These are phyloP conservation scores for Tenebrosternarchus preto DNA, from an alignment of 2,113 vertebrate species.

Conservation along the genomic window DNA sequence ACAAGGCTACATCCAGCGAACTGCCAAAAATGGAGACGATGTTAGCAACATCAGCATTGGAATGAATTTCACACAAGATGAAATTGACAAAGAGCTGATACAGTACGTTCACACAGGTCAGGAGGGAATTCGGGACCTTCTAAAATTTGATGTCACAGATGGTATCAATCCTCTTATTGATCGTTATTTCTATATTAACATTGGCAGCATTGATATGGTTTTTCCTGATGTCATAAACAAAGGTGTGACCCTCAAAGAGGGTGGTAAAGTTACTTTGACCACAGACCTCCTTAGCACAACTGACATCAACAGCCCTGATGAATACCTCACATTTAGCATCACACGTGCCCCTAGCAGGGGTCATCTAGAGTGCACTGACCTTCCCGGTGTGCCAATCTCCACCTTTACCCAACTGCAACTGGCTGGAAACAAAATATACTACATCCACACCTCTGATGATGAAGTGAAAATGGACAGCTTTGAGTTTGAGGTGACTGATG, in stretches of 20 bases:
- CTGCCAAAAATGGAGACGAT: conserved; percentile 71
- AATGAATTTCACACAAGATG: conserved; percentile 93
- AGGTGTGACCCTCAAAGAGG: conserved; percentile 93
- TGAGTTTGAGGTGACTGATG: conserved; percentile 95
- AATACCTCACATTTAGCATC: conserved; percentile 90
- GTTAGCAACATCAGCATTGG: conserved; percentile 85
- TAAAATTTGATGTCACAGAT: conserved; percentile 96
- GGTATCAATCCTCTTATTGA: conserved; percentile 92
- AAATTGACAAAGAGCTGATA: conserved; percentile 86
- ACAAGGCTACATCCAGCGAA: conserved; percentile 82
- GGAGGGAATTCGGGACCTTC: conserved; percentile 88
- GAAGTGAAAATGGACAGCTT: conserved; percentile 97
- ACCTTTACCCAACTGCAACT: conserved; percentile 92
- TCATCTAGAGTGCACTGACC: conserved; percentile 90
- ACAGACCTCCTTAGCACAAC: conserved; percentile 94
- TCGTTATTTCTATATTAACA: conserved; percentile 92
- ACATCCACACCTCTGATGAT: conserved; percentile 92
- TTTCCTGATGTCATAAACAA: conserved; percentile 93
- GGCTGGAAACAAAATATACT: conserved; percentile 95
- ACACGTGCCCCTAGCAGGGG: conserved; percentile 88
- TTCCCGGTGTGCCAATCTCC: conserved; percentile 80
- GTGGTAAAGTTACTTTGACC: conserved; percentile 88
- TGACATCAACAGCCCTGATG: conserved; percentile 94
- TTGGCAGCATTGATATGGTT: conserved; percentile 87
- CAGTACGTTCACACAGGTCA: conserved; percentile 84